Base-by-base conservation (phyloP, 2,113 vertebrate species). In the Anas platyrhynchos region DNA sequence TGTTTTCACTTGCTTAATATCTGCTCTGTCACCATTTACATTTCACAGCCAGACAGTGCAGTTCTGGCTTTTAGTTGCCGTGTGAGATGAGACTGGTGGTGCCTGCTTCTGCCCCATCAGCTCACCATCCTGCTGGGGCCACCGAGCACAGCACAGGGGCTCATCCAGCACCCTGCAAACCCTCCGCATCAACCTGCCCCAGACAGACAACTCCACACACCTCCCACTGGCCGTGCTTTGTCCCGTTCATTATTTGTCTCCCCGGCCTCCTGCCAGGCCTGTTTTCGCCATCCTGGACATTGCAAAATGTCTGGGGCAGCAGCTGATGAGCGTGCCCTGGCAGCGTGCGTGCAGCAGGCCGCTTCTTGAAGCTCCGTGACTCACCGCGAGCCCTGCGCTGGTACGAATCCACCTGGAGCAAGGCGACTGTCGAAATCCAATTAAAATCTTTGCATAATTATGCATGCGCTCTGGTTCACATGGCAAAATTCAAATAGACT, bases 381-480 rank as follows among this genome's bases (percentile, higher is more conserved):
- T 91, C 83, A 72, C 5, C 15, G 46, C 46, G 71, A 72, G 69
- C 79, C 59, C 50, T 13, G 8, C 85, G 44, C 86, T 41, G 46
- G 31, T 90, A 25, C 48, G 81, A 29, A 92, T 84, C 80, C 86
- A 82, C 80, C 61, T 72, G 36, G 89, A 79, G 73, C 56, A 8
- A 17, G 73, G 77, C 4, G 18, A 62, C 43, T 82, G 56, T 87
- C 83, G 92, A 95, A 96, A 93, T 86, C 76, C 80, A 91, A 13
- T 95, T 94, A 93, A 91, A 92, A 84, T 90, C 76, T 93, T 92
- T 86, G 80, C 86, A 76, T 95, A 88, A 90, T 91, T 90, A 84
- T 68, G 44, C 73, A 9, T 54, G 69, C 72, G 92, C 68, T 93
- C 58, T 92, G 66, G 73, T 90, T 93, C 74, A 38, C 5, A 2